These are phyloP conservation scores for Phasia obesa DNA, from an alignment of 2,888 invertebrate genomes.

Conservation along the genomic window DNA sequence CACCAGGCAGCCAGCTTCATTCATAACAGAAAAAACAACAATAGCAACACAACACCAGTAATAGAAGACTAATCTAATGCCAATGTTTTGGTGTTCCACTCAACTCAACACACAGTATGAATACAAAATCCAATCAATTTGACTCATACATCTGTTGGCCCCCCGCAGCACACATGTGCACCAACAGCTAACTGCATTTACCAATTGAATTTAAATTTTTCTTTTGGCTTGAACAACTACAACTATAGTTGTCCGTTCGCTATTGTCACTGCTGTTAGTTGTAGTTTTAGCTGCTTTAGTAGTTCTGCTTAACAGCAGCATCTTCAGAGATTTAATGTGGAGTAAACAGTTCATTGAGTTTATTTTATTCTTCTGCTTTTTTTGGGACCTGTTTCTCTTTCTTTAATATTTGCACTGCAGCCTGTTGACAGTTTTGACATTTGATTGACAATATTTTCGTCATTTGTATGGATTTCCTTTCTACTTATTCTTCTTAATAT, in stretches of 20 bases:
- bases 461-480: conserved; percentile 30
- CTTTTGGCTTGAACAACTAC: conserved; percentile 11
- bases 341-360: conserved; percentile 12
- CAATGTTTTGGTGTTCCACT: conserved; percentile 58
- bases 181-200: conserved; percentile 14
- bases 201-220: conserved; percentile 63
- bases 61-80: conserved; percentile 51
- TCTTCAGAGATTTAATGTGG: conserved; percentile 7
- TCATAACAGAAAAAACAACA: conserved; percentile 49
- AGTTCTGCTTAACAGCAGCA: conserved; percentile 30
- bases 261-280: conserved; percentile 43
- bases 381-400: conserved; percentile 34
- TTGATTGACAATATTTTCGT: conserved; percentile 54
- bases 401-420: neutral
- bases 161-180: neutral
- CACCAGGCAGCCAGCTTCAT: conserved; percentile 53
- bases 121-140: conserved; percentile 17
- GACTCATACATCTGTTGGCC: conserved; percentile 19
- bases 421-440: conserved; percentile 5
- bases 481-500: neutral
- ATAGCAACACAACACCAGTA: conserved; percentile 22
- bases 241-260: conserved; percentile 22
- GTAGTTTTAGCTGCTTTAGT: conserved; percentile 27
- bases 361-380: neutral
- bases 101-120: conserved; percentile 54